phyloP scores from a whole-genome alignment of 2,888 invertebrate genomes.

The Ariolimax columbianus region DNA sequence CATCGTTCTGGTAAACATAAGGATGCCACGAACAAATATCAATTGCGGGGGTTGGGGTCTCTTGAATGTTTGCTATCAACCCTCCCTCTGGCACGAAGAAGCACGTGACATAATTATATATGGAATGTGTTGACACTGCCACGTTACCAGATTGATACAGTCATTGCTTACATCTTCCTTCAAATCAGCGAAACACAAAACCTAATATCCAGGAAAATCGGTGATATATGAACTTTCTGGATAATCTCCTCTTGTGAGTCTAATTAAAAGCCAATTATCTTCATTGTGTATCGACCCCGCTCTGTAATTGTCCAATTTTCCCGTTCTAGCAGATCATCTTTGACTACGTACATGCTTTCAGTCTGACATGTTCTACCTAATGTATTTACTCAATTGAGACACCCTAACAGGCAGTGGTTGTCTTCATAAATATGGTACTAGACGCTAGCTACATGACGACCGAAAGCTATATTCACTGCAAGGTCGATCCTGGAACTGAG shows the following conservation, averaged over 20 bases:
- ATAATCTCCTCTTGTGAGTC: conserved; percentile 4
- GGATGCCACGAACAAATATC: not conserved
- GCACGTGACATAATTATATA: not conserved
- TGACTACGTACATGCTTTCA: conserved; percentile 8
- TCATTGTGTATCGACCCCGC: not conserved
- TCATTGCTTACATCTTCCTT: not conserved
- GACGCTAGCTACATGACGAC: no score
- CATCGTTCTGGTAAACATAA: not conserved
- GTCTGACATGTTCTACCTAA: conserved; percentile 15
- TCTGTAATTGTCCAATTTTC: conserved; percentile 19
- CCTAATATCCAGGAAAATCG: not conserved
- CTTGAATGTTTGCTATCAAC: not conserved
- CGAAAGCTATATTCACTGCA: no score
- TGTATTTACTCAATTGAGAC: conserved; percentile 30
- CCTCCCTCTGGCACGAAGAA: not conserved
- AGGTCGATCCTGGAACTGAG: no score
- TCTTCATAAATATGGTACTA: not conserved
- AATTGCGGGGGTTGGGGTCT: not conserved
- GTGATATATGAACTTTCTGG: conserved; percentile 29
- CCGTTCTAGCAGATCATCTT: not conserved
- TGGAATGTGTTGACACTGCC: conserved; percentile 5
- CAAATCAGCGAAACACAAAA: not conserved
- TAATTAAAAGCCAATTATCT: conserved; percentile 36
- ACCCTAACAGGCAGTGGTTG: not conserved
- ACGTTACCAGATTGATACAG: conserved; percentile 12